Conservation (phyloP, 1,140 invertebrate genomes). For the Orchesella cincta region DNA sequence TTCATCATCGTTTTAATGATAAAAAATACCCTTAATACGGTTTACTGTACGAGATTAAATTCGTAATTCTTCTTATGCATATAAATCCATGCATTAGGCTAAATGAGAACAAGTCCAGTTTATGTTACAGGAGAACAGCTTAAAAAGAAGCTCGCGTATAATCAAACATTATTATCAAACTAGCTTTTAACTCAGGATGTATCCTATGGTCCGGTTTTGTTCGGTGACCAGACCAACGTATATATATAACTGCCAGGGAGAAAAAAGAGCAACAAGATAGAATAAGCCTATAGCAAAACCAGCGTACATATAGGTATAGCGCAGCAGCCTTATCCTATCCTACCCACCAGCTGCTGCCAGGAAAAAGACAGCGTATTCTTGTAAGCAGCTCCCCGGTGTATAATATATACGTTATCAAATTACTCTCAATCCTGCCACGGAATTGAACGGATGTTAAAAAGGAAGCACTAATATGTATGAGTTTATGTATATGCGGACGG, state of each 20-base stretch:
- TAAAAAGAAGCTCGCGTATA: no score
- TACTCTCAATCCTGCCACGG: not conserved
- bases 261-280: not conserved
- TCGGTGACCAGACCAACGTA: not conserved
- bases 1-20: not conserved
- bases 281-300: not conserved
- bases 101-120: conserved; percentile 2
- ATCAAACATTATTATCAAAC: not conserved
- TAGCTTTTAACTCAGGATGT: not conserved
- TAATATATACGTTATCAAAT: not conserved
- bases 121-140: conserved; percentile 25
- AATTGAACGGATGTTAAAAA: conserved; percentile 4
- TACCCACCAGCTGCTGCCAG: conserved; percentile 8
- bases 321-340: no score
- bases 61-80: not conserved
- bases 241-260: not conserved
- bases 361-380: not conserved
- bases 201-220: not conserved
- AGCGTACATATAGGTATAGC: no score
- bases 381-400: not conserved
- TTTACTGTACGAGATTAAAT: no score
- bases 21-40: not conserved
- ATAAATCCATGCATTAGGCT: conserved; percentile 13
- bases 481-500: not conserved
- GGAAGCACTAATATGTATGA: not conserved